These are phyloP conservation scores for Turnix velox DNA, from an alignment of 2,113 vertebrate species.

Conservation along the genomic window DNA sequence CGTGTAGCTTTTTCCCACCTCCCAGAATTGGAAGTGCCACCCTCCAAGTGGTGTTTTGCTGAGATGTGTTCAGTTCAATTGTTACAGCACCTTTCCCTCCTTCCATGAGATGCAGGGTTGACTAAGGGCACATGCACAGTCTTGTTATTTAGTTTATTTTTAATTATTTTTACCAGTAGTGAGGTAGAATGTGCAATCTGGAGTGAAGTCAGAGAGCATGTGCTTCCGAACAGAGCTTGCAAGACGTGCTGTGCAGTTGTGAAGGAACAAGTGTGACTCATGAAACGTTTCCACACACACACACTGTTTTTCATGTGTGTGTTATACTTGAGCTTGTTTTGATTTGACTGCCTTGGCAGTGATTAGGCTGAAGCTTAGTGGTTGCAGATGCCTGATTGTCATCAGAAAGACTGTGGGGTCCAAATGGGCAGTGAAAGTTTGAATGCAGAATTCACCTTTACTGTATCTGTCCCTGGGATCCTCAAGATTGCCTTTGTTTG, in stretches of 20 bases:
- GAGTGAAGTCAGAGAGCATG: accelerated
- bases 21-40: neutral
- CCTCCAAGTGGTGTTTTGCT: neutral
- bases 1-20: neutral
- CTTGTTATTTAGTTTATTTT: neutral
- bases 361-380: neutral
- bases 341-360: neutral
- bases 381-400: neutral
- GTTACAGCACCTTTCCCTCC: neutral
- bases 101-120: neutral
- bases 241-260: neutral
- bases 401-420: neutral
- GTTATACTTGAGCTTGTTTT: neutral
- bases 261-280: neutral
- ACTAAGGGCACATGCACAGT: neutral
- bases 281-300: neutral
- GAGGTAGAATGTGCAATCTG: neutral
- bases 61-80: neutral
- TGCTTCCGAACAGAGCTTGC: neutral
- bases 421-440: neutral
- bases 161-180: neutral
- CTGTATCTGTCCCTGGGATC: accelerated
- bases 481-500: neutral
- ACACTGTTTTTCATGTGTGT: neutral
- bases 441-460: neutral